These are phyloP conservation scores for Hippasteria phrygiana DNA, from an alignment of 53 echinoderm and acorn worm genomes.

Conservation along the genomic window DNA sequence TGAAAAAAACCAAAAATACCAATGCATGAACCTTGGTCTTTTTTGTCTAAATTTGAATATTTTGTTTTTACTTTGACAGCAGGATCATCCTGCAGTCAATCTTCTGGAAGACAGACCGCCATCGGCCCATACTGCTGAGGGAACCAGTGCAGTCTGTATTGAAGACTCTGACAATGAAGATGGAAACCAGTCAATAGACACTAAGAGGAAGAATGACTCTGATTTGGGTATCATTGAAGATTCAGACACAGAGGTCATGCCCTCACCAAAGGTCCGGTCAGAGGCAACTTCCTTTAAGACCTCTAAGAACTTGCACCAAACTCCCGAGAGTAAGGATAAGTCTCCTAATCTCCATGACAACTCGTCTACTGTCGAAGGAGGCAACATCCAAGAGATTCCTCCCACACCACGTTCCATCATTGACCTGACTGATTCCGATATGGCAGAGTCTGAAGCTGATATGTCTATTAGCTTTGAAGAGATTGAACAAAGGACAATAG, in stretches of 20 bases:
- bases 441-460: constrained; percentile 11
- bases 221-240: constrained; percentile 23
- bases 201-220: neutral
- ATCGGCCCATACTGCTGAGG: neutral
- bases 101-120: constrained; percentile 33
- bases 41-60: no score
- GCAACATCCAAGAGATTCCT: constrained; percentile 12
- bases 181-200: neutral
- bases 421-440: constrained; percentile 45
- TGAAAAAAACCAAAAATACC: no score
- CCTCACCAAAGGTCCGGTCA: neutral
- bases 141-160: constrained; percentile 18
- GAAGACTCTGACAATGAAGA: constrained; percentile 60
- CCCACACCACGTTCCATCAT: constrained; percentile 22
- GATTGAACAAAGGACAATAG: constrained; percentile 41
- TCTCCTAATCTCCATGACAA: neutral
- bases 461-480: constrained; percentile 40
- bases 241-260: constrained; percentile 22
- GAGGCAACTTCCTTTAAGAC: neutral
- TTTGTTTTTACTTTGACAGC: neutral
- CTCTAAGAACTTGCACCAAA: neutral
- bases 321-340: neutral
- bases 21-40: no score
- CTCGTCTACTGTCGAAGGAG: neutral
- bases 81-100: neutral